Percentiles rank a stretch among this genome's conserved stretches.
phyloP scores from a whole-genome alignment of 2,113 vertebrate genomes.

The Callorhinus ursinus region DNA sequence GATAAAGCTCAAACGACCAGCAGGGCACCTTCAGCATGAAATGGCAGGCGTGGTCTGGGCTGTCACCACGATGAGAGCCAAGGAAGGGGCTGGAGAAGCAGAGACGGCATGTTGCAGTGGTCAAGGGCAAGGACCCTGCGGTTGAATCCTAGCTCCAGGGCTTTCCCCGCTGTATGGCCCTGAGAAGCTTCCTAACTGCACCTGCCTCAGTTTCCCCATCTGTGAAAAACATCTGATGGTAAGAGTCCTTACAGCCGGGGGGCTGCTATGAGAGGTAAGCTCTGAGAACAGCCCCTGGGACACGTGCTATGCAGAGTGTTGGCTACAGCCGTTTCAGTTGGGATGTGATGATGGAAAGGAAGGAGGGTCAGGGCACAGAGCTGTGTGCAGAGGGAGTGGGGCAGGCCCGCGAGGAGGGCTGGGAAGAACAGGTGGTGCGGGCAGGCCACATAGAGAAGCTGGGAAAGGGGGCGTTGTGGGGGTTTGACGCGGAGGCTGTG shows the following conservation, averaged over 20 bases:
- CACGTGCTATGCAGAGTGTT: fast-evolving
- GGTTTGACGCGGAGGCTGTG: not conserved
- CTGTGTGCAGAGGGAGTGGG: not conserved
- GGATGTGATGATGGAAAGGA: not conserved
- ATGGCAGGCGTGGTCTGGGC: not conserved
- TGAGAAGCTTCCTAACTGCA: not conserved
- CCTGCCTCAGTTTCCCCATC: not conserved
- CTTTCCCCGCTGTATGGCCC: not conserved
- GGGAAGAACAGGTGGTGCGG: too few species aligned
- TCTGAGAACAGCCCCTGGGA: not conserved
- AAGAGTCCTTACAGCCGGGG: not conserved
- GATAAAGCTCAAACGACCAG: not conserved
- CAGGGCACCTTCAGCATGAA: not conserved
- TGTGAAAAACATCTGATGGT: not conserved
- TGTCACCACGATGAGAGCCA: not conserved
- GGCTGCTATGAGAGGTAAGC: not conserved
- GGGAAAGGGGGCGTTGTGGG: not conserved
- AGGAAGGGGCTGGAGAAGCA: not conserved
- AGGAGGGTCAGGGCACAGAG: not conserved
- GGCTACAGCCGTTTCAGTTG: not conserved
- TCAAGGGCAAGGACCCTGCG: not conserved
- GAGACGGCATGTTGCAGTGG: not conserved
- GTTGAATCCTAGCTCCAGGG: not conserved
- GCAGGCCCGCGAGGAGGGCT: not conserved
- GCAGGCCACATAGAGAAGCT: not conserved